Conservation (phyloP, 2,888 invertebrate genomes). For the Netelia virgata region DNA sequence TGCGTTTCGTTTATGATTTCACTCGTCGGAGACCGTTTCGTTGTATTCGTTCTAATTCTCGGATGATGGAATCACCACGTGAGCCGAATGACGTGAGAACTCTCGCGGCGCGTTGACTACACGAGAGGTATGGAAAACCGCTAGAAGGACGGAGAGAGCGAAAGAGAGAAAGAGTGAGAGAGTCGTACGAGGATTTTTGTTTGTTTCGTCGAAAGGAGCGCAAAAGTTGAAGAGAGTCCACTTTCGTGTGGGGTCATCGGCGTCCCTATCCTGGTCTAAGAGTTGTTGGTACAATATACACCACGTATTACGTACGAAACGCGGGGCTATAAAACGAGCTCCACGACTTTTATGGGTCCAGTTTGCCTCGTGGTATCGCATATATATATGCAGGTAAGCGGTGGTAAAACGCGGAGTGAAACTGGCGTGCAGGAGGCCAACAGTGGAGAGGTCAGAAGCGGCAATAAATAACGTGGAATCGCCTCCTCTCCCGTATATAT, state of each 20-base stretch:
- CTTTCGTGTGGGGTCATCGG: slow-evolving; percentile 66
- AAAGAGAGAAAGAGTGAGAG: slow-evolving; percentile 25
- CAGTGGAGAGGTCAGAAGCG: slow-evolving; percentile 69
- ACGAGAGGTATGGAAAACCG: slow-evolving; percentile 33
- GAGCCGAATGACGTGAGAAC: slow-evolving; percentile 60
- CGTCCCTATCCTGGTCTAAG: slow-evolving; percentile 47
- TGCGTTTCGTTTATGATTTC: slow-evolving; percentile 30
- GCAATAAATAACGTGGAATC: slow-evolving; percentile 83
- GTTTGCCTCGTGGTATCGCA: slow-evolving; percentile 57
- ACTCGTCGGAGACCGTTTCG: slow-evolving; percentile 14
- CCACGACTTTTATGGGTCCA: slow-evolving; percentile 71
- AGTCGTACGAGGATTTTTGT: slow-evolving; percentile 18
- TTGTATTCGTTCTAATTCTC: slow-evolving; percentile 43
- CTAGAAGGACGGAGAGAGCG: slow-evolving; percentile 20
- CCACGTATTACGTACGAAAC: slow-evolving; percentile 60
- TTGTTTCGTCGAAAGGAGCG: slow-evolving; percentile 45
- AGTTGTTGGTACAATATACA: slow-evolving; percentile 45
- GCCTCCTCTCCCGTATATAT: slow-evolving; percentile 72
- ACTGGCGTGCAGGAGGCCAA: slow-evolving; percentile 81
- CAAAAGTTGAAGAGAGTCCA: slow-evolving; percentile 64
- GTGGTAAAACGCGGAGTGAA: slow-evolving; percentile 79
- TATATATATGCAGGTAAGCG: slow-evolving; percentile 57
- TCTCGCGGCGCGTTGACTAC: slow-evolving; percentile 8
- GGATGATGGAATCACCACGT: slow-evolving; percentile 42
- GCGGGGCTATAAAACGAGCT: slow-evolving; percentile 66